These are phyloP conservation scores for Hirtodrosophila cameraria DNA, from an alignment of 2,888 invertebrate species.

Conservation along the genomic window DNA sequence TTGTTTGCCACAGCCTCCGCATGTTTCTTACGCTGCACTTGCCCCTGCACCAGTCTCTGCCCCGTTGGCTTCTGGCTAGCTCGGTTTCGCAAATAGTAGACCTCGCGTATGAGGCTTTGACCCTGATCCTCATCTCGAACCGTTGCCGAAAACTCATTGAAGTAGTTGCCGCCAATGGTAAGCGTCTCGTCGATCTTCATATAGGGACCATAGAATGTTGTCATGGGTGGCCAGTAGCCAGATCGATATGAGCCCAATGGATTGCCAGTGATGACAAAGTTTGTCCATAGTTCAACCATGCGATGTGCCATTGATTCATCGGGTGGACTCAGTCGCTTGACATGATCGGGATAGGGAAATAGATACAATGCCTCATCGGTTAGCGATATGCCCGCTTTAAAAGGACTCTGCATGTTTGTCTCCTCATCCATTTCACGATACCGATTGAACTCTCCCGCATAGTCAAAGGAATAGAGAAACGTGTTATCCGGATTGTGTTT, in stretches of 20 bases:
- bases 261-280: slow-evolving; percentile 82
- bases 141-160: slow-evolving; percentile 81
- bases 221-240: slow-evolving; percentile 83
- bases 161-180: slow-evolving; percentile 81
- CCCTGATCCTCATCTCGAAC: slow-evolving; percentile 77
- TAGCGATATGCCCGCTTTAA: slow-evolving; percentile 85
- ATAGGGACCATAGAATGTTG: slow-evolving; percentile 83
- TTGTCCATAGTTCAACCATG: slow-evolving; percentile 84
- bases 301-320: slow-evolving; percentile 83
- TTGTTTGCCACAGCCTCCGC: slow-evolving; percentile 17
- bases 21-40: slow-evolving; percentile 45
- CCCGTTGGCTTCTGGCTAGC: slow-evolving; percentile 47
- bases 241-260: slow-evolving; percentile 75
- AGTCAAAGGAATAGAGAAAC: slow-evolving; percentile 85
- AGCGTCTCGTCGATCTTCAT: slow-evolving; percentile 82
- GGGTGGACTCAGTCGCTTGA: slow-evolving; percentile 78
- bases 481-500: slow-evolving; percentile 82
- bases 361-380: slow-evolving; percentile 86
- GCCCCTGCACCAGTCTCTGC: too few species aligned
- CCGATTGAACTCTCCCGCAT: slow-evolving; percentile 83
- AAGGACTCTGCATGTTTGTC: slow-evolving; percentile 83
- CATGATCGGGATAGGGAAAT: slow-evolving; percentile 84
- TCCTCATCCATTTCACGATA: slow-evolving; percentile 83
- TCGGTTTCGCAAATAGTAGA: slow-evolving; percentile 71
- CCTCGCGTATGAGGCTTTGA: slow-evolving; percentile 71